Evolutionary conservation across 2,797 vertebrate species (phyloP).

Genomic region (Pipistrellus kuhlii): DNA sequence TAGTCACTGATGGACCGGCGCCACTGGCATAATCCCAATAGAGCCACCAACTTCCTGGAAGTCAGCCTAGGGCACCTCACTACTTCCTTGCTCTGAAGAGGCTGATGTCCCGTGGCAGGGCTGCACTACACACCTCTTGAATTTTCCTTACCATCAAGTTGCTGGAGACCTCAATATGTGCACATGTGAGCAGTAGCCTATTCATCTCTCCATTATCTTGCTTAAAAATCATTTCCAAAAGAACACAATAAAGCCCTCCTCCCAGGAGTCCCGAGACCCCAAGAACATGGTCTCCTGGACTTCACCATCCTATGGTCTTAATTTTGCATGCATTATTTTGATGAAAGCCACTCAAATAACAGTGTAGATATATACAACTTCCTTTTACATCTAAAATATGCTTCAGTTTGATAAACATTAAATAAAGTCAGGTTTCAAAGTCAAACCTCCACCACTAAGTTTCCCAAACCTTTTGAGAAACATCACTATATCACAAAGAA

Average conservation of each 20-base stretch:
- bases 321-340: neutral
- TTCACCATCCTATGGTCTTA: neutral
- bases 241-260: neutral
- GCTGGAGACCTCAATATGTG: neutral
- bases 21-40: too few relatives aligned
- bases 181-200: neutral
- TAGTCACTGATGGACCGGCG: too few relatives aligned
- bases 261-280: neutral
- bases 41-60: too few relatives aligned
- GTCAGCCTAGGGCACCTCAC: too few relatives aligned
- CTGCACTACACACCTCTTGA: fast-evolving
- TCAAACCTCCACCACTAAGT: neutral
- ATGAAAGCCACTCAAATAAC: constrained; percentile 1
- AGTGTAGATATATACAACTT: neutral
- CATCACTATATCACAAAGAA: neutral
- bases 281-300: neutral
- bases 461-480: neutral
- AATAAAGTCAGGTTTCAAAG: constrained; percentile 28
- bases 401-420: constrained; percentile 18
- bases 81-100: neutral
- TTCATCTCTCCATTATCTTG: neutral
- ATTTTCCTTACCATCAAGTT: neutral
- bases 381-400: neutral
- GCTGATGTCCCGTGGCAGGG: neutral
- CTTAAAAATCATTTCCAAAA: constrained; percentile 40